Conservation (phyloP, 2,888 invertebrate genomes). For the Heteromyza rotundicornis region DNA sequence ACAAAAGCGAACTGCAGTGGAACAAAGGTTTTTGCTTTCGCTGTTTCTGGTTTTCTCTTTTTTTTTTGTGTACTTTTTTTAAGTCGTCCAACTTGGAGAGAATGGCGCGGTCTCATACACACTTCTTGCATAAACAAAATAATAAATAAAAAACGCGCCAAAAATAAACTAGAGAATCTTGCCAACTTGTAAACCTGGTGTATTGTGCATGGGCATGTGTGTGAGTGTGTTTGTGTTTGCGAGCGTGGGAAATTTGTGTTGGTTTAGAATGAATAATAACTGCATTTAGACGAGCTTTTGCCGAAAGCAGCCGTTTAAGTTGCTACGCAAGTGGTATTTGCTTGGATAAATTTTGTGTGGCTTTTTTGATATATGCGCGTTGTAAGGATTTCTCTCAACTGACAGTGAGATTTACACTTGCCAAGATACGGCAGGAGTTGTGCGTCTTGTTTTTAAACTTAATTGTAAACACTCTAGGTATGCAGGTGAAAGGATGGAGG, state of each 20-base stretch:
- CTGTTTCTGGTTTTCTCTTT: too few species aligned
- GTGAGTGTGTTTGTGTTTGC: constrained; percentile 1
- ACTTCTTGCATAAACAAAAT: not conserved
- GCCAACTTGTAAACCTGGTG: not conserved
- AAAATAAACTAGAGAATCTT: not conserved
- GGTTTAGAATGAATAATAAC: constrained; percentile 26
- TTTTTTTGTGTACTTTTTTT: too few species aligned
- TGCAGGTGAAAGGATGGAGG: too few species aligned
- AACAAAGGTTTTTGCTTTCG: too few species aligned
- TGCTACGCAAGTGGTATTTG: not conserved
- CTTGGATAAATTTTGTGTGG: not conserved
- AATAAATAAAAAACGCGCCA: not conserved
- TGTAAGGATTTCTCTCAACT: not conserved
- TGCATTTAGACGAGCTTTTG: constrained; percentile 24
- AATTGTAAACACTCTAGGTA: too few species aligned
- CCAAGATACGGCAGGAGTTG: not conserved
- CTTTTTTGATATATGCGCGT: not conserved
- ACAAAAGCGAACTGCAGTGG: not conserved
- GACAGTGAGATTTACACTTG: not conserved
- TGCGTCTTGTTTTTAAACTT: too few species aligned
- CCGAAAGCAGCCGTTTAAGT: not conserved
- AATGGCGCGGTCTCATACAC: not conserved
- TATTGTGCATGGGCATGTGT: not conserved
- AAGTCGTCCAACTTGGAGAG: too few species aligned
- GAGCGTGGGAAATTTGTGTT: constrained; percentile 18